Conservation (phyloP, 2,797 vertebrate genomes). For the Prionace glauca region DNA sequence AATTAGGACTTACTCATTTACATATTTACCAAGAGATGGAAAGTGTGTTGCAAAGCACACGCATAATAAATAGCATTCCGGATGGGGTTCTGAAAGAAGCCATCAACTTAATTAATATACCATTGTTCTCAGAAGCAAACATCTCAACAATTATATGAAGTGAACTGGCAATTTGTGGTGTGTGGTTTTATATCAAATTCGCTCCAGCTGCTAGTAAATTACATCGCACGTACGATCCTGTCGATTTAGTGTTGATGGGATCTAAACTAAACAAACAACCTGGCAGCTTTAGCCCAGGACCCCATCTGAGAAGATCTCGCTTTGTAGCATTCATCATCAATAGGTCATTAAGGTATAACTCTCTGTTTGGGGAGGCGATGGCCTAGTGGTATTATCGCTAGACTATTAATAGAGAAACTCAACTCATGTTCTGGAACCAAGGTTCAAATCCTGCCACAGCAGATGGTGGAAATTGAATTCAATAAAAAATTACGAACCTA, state of each 20-base stretch:
- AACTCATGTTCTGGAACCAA: too few relatives aligned
- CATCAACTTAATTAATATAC: slow-evolving; percentile 59
- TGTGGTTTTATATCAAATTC: slow-evolving; percentile 9
- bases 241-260: background rate
- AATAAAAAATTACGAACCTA: too few relatives aligned
- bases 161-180: slow-evolving; percentile 35
- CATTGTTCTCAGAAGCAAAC: slow-evolving; percentile 43
- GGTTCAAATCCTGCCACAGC: too few relatives aligned
- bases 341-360: background rate
- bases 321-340: too few relatives aligned
- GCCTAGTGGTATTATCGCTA: too few relatives aligned
- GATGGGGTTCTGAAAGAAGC: slow-evolving; percentile 50
- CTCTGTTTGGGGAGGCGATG: too few relatives aligned
- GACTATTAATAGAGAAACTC: too few relatives aligned
- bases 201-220: background rate
- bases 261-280: background rate
- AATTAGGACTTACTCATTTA: slow-evolving; percentile 62
- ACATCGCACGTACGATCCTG: background rate
- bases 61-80: slow-evolving; percentile 56
- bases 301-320: background rate
- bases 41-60: slow-evolving; percentile 49
- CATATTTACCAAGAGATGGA: slow-evolving; percentile 49
- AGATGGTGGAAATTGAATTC: too few relatives aligned
- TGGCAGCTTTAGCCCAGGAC: background rate
- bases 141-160: slow-evolving; percentile 23